These are phyloP conservation scores for Microctonus brassicae DNA, from an alignment of 2,888 invertebrate species.

Conservation along the genomic window DNA sequence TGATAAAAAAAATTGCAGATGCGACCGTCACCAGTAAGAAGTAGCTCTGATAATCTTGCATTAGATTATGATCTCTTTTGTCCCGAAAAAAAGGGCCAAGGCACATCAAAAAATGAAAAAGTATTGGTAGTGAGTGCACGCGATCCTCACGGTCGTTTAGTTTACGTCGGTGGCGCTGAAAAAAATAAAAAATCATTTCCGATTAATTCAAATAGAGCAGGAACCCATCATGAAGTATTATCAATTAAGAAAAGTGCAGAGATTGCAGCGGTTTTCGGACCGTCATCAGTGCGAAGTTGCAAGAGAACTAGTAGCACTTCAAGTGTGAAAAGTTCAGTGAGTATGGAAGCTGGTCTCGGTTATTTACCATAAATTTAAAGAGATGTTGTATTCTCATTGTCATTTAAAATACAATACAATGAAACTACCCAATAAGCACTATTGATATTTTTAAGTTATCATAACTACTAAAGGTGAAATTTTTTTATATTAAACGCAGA, in stretches of 20 bases:
- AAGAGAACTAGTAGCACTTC: constrained; percentile 62
- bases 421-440: too few species aligned
- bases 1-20: constrained; percentile 45
- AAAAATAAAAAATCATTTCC: constrained; percentile 53
- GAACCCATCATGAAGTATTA: constrained; percentile 75
- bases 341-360: constrained; percentile 65
- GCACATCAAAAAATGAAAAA: constrained; percentile 63
- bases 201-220: constrained; percentile 48
- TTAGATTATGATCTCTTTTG: constrained; percentile 82
- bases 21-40: constrained; percentile 59
- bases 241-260: constrained; percentile 91
- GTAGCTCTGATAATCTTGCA: constrained; percentile 77
- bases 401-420: too few species aligned
- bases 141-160: constrained; percentile 70
- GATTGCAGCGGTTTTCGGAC: constrained; percentile 88
- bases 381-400: neutral
- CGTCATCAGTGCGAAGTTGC: constrained; percentile 70
- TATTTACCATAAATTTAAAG: constrained; percentile 57
- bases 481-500: too few species aligned
- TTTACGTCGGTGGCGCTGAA: constrained; percentile 68
- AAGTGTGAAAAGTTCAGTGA: constrained; percentile 63
- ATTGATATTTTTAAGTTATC: too few species aligned
- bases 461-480: too few species aligned
- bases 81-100: constrained; percentile 60
- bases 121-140: constrained; percentile 71